Base-by-base conservation (phyloP, 2,888 invertebrate genomes). In the Meiosimyza decipiens region DNA sequence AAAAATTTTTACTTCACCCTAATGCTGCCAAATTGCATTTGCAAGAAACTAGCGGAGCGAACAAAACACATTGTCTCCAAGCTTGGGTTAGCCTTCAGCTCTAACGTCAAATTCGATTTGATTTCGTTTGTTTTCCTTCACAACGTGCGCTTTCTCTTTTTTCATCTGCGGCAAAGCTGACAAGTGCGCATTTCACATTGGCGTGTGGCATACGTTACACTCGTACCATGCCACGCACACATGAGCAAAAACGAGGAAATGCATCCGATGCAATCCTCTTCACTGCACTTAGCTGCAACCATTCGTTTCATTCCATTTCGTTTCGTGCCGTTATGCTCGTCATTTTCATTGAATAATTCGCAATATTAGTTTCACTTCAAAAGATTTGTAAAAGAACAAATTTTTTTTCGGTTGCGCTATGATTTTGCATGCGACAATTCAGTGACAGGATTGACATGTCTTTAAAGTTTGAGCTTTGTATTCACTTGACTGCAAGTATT, bases 341-440 rank as follows among this genome's bases (percentile, higher is more conserved):
- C 55, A 55, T 47, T 64, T 54, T 59, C 69, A 69, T 59, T 69
- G 69, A 47, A 71, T 47, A 71, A 67, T 57, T 59, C 49, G 62
- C 50, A 59, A 49, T 55, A 72, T 68, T 68, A 54, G 67, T 13
- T 49, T 28, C 40, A 47, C 59, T 66, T 63, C 49, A 12, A 22
- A 12, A 15, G 13, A 57, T 57, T 59, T 59, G 60, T 59, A 49
- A 69, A 60, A 50, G 18, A 16, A 33, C 50, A 6, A 40, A 40
- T 40, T 51, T 63, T 22, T 22, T 40, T 70, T 49, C 6, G 67
- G 18, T 28, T 16, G 40, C 47, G 15, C 55, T 54, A 40, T 67
- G 49, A 49, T 54, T 52, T 67, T 55, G 54, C 47, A 57, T 67
- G 16, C 12, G 33, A 12, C 40, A 55, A 40, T 18, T 16, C n/a